These are phyloP conservation scores for Eupelmus urozonus DNA, from an alignment of 2,888 invertebrate species.

Conservation along the genomic window DNA sequence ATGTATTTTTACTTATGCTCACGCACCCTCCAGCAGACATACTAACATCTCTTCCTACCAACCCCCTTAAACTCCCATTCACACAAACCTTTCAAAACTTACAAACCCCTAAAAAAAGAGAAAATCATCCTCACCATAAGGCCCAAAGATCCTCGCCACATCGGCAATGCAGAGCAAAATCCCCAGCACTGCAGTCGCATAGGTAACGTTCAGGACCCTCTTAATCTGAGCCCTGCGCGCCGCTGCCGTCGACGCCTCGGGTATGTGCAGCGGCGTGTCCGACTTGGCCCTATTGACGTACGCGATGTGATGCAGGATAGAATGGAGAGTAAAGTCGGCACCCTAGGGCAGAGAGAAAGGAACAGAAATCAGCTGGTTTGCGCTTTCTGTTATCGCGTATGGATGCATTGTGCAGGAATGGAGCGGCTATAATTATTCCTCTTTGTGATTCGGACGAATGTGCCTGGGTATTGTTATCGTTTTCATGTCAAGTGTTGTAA, in stretches of 20 bases:
- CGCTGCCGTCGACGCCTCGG: constrained; percentile 71
- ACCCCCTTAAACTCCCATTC: too few relatives aligned
- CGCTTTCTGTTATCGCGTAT: too few relatives aligned
- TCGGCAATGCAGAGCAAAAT: constrained; percentile 79
- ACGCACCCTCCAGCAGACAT: too few relatives aligned
- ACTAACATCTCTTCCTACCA: too few relatives aligned
- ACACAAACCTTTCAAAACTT: background rate
- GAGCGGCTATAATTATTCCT: too few relatives aligned
- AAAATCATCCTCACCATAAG: constrained; percentile 75
- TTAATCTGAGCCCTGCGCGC: constrained; percentile 76
- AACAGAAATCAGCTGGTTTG: too few relatives aligned
- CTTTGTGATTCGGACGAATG: too few relatives aligned
- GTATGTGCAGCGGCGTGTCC: constrained; percentile 72
- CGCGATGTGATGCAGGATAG: constrained; percentile 80
- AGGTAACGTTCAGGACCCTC: constrained; percentile 79
- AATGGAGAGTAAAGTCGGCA: constrained; percentile 77
- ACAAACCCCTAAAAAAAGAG: background rate
- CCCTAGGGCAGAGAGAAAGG: too few relatives aligned
- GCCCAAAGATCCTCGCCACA: constrained; percentile 78
- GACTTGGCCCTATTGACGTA: constrained; percentile 78
- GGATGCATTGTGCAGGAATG: too few relatives aligned
- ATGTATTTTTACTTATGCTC: too few relatives aligned
- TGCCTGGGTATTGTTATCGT: too few relatives aligned
- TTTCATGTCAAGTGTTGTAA: too few relatives aligned
- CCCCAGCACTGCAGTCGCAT: constrained; percentile 79